Evolutionary conservation across 2,888 invertebrate genomes (phyloP).

Genomic region (Microctonus hyperodae): DNA sequence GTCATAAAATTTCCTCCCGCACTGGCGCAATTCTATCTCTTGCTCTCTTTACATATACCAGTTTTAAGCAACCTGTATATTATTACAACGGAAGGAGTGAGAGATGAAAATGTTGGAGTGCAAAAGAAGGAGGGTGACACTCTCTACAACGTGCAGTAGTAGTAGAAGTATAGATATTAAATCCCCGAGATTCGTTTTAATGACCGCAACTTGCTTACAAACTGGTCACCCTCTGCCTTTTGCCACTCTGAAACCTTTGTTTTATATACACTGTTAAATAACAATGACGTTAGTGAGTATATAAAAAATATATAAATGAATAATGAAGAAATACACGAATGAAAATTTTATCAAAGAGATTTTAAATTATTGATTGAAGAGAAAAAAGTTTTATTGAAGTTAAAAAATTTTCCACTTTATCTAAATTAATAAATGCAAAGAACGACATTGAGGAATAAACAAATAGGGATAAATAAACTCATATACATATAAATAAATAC

Average conservation of each 20-base stretch:
- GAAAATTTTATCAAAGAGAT: no score
- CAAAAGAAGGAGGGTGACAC: constrained; percentile 30
- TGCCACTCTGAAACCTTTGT: constrained; percentile 31
- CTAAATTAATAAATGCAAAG: no score
- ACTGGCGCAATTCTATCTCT: neutral
- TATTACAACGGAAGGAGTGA: neutral
- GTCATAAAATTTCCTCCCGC: constrained; percentile 18
- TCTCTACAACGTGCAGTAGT: constrained; percentile 22
- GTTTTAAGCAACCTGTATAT: constrained; percentile 14
- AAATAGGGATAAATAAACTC: neutral
- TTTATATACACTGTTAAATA: constrained; percentile 29
- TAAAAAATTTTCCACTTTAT: no score
- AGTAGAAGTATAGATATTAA: no score
- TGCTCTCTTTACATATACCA: neutral
- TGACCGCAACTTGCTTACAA: constrained; percentile 61
- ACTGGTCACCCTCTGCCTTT: constrained; percentile 50
- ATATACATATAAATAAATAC: neutral
- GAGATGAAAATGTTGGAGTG: neutral
- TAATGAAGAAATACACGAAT: no score
- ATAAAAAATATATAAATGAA: neutral
- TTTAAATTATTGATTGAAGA: no score
- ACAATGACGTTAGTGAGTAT: constrained; percentile 11
- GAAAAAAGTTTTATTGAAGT: no score
- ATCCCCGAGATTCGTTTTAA: constrained; percentile 62
- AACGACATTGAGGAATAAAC: neutral